Evolutionary conservation across 2,888 invertebrate genomes (phyloP).

Genomic region (Eubasilissa splendida): DNA sequence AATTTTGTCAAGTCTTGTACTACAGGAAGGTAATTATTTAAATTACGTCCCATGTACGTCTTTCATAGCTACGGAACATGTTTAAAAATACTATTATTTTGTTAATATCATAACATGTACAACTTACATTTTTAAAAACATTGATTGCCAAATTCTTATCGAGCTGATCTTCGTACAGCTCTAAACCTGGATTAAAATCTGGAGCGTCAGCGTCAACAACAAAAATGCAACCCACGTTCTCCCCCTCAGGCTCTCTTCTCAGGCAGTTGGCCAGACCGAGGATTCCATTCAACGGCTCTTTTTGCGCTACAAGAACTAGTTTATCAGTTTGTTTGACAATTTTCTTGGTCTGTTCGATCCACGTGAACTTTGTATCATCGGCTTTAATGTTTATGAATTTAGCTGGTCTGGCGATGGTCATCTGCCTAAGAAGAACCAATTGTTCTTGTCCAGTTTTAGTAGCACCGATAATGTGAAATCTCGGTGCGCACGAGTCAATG

Average conservation of each 20-base stretch:
- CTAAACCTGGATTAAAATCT: conserved; percentile 75
- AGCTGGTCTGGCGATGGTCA: conserved; percentile 67
- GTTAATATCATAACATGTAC: too few relatives aligned
- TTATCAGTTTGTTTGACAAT: conserved; percentile 67
- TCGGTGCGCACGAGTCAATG: conserved; percentile 65
- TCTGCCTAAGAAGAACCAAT: conserved; percentile 72
- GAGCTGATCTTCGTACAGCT: conserved; percentile 78
- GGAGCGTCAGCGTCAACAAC: conserved; percentile 78
- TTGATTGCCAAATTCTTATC: conserved; percentile 86
- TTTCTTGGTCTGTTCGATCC: conserved; percentile 72
- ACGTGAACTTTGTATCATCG: conserved; percentile 67
- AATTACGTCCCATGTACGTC: too few relatives aligned
- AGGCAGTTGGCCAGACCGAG: conserved; percentile 91
- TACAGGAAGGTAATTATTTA: too few relatives aligned
- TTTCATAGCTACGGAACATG: too few relatives aligned
- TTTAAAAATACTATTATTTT: too few relatives aligned
- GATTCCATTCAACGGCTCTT: conserved; percentile 83
- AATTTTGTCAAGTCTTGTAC: too few relatives aligned
- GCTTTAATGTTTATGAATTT: conserved; percentile 69
- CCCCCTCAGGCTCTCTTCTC: conserved; percentile 84
- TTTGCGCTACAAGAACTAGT: conserved; percentile 78
- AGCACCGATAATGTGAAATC: conserved; percentile 70
- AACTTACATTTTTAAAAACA: conserved; percentile 76
- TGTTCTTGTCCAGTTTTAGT: conserved; percentile 71
- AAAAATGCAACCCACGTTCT: conserved; percentile 75